Base-by-base conservation (phyloP, 2,113 vertebrate species). In the Laticauda colubrina region DNA sequence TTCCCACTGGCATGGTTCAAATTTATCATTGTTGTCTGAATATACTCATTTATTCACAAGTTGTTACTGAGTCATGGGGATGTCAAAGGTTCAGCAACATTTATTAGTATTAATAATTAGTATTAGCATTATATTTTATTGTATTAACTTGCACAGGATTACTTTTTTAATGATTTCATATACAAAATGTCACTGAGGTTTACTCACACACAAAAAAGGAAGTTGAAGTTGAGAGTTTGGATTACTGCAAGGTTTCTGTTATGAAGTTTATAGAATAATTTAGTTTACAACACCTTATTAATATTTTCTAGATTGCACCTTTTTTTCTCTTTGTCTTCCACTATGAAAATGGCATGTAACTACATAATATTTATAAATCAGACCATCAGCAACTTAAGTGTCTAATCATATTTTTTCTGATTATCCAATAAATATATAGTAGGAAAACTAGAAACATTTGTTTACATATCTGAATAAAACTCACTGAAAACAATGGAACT, bases 341-440 rank as follows among this genome's bases (percentile, higher is more conserved):
- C 56, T 14, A 91, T 51, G 56, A n/a, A 15, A 92, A 93, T 92
- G 92, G 89, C 87, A 95, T 69, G 93, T 94, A 96, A 95, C 89
- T 53, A 94, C 59, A 93, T 91, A 59, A 93, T 92, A 55, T 90
- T 92, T 96, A 93, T 39, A 57, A 88, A 95, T 90, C 93, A 88
- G 81, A 87, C 85, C 91, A 92, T 95, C 87, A 69, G 6, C 87
- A 93, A 69, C 53, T 92, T 59, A 96, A 95, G 88, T 96, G 91
- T 59, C 91, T 48, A 48, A 51, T 92, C 45, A 96, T 95, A 96
- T 93, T 61, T 93, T 24, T 91, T 94, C 57, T 91, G 90, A 91
- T 96, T 15, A 87, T 51, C 54, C 34, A 85, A 90, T 93, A 96
- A 96, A 96, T 96, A 95, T 86, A 95, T 95, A 96, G 95, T 45